Percentiles rank a stretch among this genome's conserved stretches.
Conservation (phyloP, 2,113 vertebrate genomes). For the Phrynosoma platyrhinos region DNA sequence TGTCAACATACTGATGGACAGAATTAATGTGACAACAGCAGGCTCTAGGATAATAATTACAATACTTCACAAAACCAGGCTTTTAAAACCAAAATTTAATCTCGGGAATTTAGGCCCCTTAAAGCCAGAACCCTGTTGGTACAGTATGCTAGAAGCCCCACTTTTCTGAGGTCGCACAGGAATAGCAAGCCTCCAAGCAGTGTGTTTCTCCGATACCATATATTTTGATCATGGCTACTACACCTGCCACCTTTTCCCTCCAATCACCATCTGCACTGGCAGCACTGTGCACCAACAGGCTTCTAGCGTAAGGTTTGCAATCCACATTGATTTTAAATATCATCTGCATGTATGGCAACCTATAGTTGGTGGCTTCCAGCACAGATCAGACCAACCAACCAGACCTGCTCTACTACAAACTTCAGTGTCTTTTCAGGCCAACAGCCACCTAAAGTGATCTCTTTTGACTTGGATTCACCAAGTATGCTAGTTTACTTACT, state of each 20-base stretch:
- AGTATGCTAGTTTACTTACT: not conserved
- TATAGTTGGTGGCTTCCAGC: not conserved
- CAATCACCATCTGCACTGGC: too few species aligned
- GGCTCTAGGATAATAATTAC: too few species aligned
- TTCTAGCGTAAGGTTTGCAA: not conserved
- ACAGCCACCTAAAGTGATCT: not conserved
- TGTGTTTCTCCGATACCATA: too few species aligned
- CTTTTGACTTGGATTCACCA: not conserved
- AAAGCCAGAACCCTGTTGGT: not conserved
- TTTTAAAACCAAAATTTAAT: not conserved
- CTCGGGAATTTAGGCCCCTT: not conserved
- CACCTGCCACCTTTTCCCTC: too few species aligned
- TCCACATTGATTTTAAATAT: not conserved
- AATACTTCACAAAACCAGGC: not conserved
- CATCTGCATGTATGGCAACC: not conserved
- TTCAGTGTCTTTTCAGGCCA: not conserved
- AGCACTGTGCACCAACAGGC: too few species aligned
- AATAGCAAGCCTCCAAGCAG: too few species aligned
- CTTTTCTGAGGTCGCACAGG: too few species aligned
- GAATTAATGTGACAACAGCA: not conserved
- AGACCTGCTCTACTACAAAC: not conserved
- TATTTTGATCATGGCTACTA: too few species aligned
- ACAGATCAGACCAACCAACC: not conserved
- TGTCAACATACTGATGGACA: not conserved
- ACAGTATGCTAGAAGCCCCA: too few species aligned